These are phyloP conservation scores for Osmoderma eremita DNA, from an alignment of 2,888 invertebrate genomes.

Conservation along the genomic window DNA sequence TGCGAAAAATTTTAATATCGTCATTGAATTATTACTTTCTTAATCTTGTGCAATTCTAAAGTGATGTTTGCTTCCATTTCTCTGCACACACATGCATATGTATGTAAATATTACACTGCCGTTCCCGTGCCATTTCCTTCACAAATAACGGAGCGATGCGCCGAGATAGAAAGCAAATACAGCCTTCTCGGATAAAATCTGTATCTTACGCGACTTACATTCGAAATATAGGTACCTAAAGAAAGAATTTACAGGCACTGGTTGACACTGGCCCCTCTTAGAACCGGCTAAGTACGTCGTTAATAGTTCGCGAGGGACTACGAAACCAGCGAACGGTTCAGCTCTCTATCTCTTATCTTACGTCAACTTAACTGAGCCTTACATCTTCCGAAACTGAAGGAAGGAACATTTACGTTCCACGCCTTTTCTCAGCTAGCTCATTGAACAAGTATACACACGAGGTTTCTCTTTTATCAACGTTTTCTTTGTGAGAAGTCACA, in stretches of 20 bases:
- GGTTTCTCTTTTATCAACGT: conserved; percentile 31
- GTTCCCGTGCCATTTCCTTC: too few relatives aligned
- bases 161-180: conserved; percentile 1
- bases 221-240: conserved; percentile 35
- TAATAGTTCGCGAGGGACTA: conserved; percentile 45
- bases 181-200: conserved; percentile 5
- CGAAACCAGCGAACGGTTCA: conserved; percentile 37
- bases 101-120: too few relatives aligned
- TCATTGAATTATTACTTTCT: too few relatives aligned
- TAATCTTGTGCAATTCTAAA: too few relatives aligned
- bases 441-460: conserved; percentile 30
- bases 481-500: conserved; percentile 14
- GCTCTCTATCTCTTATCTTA: conserved; percentile 19
- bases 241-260: conserved; percentile 39
- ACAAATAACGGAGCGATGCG: too few relatives aligned
- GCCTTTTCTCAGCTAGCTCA: conserved; percentile 18
- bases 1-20: too few relatives aligned
- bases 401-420: conserved; percentile 23
- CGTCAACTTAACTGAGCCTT: conserved; percentile 1
- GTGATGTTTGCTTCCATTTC: too few relatives aligned
- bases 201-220: conserved; percentile 28
- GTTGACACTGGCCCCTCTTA: conserved; percentile 40
- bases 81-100: too few relatives aligned
- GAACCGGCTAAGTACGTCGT: conserved; percentile 46
- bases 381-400: conserved; percentile 37